Evolutionary conservation across 2,113 vertebrate genomes (phyloP), one percentile per base, ranked within the genome.

Genomic region (Apteryx mantelli): DNA sequence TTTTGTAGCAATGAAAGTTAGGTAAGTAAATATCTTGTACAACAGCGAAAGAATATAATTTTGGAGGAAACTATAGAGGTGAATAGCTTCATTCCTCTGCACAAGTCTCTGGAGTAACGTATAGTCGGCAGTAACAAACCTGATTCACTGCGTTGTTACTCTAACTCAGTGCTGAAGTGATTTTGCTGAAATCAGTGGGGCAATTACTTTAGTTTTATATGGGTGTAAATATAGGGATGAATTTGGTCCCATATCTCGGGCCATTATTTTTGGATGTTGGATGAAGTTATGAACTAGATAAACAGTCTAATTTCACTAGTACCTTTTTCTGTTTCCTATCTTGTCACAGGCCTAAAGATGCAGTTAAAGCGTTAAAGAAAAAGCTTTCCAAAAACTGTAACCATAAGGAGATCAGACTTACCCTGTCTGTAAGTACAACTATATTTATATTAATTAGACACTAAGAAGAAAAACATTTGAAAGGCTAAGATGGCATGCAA

Each of bases 351-450:
- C 98, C 98, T 90, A 98, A 98, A 97, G 98, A 98, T 91, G 98
- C 98, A 61, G 96, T 98, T 53, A 98, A 98, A 97, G 98, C 98
- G 9, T 91, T 98, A 60, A 98, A 98, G 95, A 98, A 98, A 96
- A 98, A 97, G 44, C 98, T 98, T 82, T 97, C 97, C 55, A 98
- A 98, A 98, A 98, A 98, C 94, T 98, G 98, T 91, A 98, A 98
- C 95, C 98, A 98, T 88, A 98, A 98, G 92, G 98, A 98, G 97
- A 98, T 98, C 77, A 97, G 97, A 69, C 98, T 98, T 75, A 97
- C 97, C 40, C 97, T 98, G 91, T 98, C 98, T 79, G 98, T 98
- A 97, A 98, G 98, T 98, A 98, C 55, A 92, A 89, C 75, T 89
- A 20, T 86, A 12, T 66, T 95, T 82, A 86, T 87, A 84, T 88